Percentiles rank a stretch among this genome's conserved stretches.
Conservation (phyloP, 2,888 invertebrate genomes). For the Himalopsyche kuldschensis region DNA sequence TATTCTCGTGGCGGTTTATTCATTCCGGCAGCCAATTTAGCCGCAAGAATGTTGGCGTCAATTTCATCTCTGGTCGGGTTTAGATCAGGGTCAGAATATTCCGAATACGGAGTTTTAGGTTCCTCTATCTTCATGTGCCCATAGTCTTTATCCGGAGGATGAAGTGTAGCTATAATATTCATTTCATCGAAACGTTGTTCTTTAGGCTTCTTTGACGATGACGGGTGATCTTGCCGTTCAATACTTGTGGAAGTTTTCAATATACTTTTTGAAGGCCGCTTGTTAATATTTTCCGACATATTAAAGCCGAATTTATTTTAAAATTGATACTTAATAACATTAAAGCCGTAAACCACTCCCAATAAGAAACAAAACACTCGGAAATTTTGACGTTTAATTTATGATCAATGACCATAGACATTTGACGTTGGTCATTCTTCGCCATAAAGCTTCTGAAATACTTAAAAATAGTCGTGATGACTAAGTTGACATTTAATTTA, state of each 20-base stretch:
- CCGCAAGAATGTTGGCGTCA: constrained; percentile 74
- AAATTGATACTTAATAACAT: constrained; percentile 9
- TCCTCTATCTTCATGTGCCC: constrained; percentile 99
- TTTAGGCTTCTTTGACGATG: constrained; percentile 55
- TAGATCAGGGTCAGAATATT: constrained; percentile 63
- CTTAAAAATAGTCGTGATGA: too few relatives aligned
- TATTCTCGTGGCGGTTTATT: constrained; percentile 53
- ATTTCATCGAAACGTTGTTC: constrained; percentile 95
- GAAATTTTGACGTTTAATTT: constrained; percentile 24
- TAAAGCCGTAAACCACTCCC: constrained; percentile 22
- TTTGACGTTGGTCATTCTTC: too few relatives aligned
- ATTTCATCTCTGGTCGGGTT: constrained; percentile 62
- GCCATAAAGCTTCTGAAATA: too few relatives aligned
- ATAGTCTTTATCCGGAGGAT: constrained; percentile 97
- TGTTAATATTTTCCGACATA: constrained; percentile 79
- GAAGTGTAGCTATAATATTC: constrained; percentile 97
- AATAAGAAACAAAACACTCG: constrained; percentile 8
- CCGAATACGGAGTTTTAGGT: constrained; percentile 89
- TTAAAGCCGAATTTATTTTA: constrained; percentile 1
- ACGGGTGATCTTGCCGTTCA: constrained; percentile 65
- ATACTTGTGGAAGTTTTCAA: constrained; percentile 91
- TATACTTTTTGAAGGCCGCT: constrained; percentile 87
- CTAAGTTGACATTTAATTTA: too few relatives aligned
- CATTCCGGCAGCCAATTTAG: constrained; percentile 66
- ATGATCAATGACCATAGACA: not conserved